Conservation (phyloP, 2,797 vertebrate genomes). For the Enteromius trimaculatus region DNA sequence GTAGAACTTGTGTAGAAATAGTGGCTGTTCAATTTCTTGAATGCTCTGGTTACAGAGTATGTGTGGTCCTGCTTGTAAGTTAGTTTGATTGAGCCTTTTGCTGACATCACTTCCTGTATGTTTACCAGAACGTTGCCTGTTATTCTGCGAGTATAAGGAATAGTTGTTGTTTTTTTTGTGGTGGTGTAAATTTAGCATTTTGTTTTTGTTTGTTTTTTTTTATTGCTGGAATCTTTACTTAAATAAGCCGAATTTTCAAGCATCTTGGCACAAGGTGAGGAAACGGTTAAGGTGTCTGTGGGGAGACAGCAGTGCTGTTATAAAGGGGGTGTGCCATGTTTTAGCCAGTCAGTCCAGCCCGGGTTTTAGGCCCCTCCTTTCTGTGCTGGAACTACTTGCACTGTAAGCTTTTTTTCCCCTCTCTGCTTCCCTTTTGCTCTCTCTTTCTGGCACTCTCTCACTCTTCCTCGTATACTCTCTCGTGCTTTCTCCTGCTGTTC, state of each 20-base stretch:
- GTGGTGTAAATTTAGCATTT: neutral
- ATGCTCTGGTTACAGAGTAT: neutral
- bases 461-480: conserved; percentile 38
- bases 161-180: neutral
- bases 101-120: conserved; percentile 19
- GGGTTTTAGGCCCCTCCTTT: conserved; percentile 66
- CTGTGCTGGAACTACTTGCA: conserved; percentile 69
- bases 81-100: neutral
- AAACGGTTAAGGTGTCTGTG: conserved; percentile 68
- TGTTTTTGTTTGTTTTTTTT: neutral
- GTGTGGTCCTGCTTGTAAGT: neutral
- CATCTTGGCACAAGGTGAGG: conserved; percentile 43
- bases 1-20: neutral
- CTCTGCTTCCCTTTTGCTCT: conserved; percentile 36
- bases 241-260: neutral
- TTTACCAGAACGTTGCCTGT: neutral
- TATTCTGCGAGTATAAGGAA: neutral
- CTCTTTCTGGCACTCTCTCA: conserved; percentile 39
- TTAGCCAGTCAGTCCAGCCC: conserved; percentile 63
- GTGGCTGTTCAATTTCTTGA: neutral
- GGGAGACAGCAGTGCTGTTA: conserved; percentile 54
- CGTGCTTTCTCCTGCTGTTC: conserved; percentile 41
- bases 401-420: conserved; percentile 50
- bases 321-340: conserved; percentile 57
- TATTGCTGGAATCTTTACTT: neutral